Base-by-base conservation (phyloP, 2,113 vertebrate genomes). In the Martes martes region DNA sequence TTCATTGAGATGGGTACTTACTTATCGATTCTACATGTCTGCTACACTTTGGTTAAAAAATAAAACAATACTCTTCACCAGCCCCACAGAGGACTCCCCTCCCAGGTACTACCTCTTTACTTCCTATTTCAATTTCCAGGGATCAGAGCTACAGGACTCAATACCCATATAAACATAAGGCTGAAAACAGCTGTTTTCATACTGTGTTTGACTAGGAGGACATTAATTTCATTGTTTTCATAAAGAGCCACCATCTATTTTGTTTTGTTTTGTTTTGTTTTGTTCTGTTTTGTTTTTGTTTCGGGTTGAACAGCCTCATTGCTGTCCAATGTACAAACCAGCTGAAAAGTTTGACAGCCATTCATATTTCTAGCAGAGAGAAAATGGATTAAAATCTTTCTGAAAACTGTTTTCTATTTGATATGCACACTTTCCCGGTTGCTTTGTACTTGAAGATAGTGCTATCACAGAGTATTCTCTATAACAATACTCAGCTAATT, bases 301-400 rank as follows among this genome's bases (percentile, higher is more conserved):
- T 89, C 31, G 10, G 11, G 1, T 55, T 42, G 19, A 90, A 84
- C 19, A 81, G 24, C 4, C 13, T 89, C 39, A 36, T 4, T 91
- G 24, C 16, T 79, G 63, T 63, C 55, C 55, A 92, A 21, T 76
- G 0, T 19, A 57, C 4, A 86, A 59, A 21, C 47, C 15, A 33
- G 18, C 4, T 81, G 69, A 92, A 79, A 91, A 74, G 14, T 81
- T 1, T 79, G 86, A 65, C 52, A 94, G 11, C 57, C 59, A 52
- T 67, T 97, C n/a, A n/a, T 67, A 96, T 95, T 95, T 96, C 24
- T 92, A 93, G 47, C 15, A 79, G 63, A 97, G 96, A 2, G 23
- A 83, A 98, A 98, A 97, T 94, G 52, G 81, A 94, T 97, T 57
- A 95, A 73, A 97, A 92, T 45, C 59, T 63, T 71, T 97, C 65